These are phyloP conservation scores for Lophotriccus pileatus DNA, from an alignment of 2,797 vertebrate species.

Conservation along the genomic window DNA sequence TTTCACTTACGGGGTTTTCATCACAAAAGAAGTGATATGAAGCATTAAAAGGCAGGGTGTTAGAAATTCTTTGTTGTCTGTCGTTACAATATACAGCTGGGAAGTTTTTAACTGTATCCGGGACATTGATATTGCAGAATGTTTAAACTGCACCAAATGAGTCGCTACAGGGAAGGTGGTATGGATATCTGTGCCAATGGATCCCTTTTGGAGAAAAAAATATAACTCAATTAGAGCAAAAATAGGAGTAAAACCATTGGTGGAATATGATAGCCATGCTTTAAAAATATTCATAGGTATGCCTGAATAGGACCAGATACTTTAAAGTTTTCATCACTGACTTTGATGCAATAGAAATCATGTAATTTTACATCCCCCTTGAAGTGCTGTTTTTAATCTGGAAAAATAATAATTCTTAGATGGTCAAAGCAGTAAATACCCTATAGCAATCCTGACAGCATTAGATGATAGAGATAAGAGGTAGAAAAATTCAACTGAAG, in stretches of 20 bases:
- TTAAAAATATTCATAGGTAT: background rate
- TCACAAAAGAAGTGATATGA: background rate
- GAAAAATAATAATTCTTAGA: background rate
- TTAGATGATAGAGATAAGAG: background rate
- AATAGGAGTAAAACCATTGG: background rate
- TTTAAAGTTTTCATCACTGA: background rate
- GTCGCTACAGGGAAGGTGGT: background rate
- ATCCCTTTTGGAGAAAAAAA: background rate
- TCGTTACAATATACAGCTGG: background rate
- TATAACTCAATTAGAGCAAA: background rate
- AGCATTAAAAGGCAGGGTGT: slow-evolving; percentile 8
- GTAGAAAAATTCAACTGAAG: background rate
- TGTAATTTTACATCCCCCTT: background rate
- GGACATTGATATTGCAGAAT: background rate
- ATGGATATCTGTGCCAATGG: background rate
- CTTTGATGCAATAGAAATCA: background rate
- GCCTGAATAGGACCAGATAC: background rate
- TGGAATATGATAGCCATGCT: background rate
- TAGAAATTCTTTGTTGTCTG: slow-evolving; percentile 10
- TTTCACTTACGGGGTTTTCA: background rate
- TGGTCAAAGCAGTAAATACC: background rate
- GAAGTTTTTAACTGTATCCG: background rate
- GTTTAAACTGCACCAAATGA: slow-evolving; percentile 2
- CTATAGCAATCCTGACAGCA: background rate
- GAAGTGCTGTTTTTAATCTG: background rate